Conservation (phyloP, 1,140 invertebrate species). For the Formica exsecta region DNA sequence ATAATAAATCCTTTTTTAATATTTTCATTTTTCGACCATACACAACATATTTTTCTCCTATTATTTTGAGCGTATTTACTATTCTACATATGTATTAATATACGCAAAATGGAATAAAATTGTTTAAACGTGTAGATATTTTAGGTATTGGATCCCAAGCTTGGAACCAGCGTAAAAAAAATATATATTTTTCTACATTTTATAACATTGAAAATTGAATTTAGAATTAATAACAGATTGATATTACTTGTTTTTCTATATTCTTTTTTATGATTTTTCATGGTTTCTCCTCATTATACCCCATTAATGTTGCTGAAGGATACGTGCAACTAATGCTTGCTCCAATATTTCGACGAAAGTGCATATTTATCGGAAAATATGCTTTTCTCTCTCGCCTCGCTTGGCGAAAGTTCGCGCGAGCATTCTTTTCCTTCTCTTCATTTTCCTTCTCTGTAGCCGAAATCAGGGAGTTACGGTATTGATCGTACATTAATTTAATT, state of each 20-base stretch:
- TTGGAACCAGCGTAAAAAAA: background rate
- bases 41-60: background rate
- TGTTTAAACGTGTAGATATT: background rate
- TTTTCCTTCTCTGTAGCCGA: background rate
- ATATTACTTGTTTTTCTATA: slow-evolving; percentile 5
- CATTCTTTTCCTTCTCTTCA: background rate
- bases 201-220: slow-evolving; percentile 30
- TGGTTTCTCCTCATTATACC: background rate
- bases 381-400: background rate
- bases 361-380: slow-evolving; percentile 47
- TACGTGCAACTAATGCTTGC: background rate
- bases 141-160: background rate
- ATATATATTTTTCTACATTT: slow-evolving; percentile 8
- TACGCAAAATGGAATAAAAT: background rate
- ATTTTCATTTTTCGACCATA: background rate
- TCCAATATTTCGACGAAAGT: slow-evolving; percentile 7
- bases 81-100: background rate
- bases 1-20: background rate
- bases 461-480: slow-evolving; percentile 7
- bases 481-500: slow-evolving; percentile 48
- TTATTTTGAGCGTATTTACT: background rate
- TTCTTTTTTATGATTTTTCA: slow-evolving; percentile 11
- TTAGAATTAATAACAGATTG: background rate
- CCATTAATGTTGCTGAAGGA: background rate
- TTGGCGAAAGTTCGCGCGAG: background rate